Evolutionary conservation across 2,797 vertebrate species (phyloP).

Genomic region (Eulemur coronatus): DNA sequence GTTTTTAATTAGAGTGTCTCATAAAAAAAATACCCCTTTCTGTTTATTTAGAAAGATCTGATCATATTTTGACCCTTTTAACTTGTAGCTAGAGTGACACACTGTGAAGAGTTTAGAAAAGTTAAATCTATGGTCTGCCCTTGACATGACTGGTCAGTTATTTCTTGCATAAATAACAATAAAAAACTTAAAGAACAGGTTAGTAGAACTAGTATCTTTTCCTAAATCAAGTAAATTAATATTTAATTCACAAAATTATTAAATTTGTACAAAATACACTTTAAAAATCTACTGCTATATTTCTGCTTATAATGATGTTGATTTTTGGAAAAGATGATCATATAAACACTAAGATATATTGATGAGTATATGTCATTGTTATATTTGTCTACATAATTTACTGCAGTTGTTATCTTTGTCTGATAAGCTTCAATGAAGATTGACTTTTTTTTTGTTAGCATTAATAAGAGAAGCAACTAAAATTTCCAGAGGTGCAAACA

Average conservation of each 20-base stretch:
- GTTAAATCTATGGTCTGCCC: background rate
- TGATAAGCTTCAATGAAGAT: slow-evolving; percentile 30
- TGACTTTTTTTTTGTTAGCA: background rate
- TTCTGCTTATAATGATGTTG: background rate
- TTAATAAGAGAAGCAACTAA: background rate
- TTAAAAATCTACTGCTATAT: background rate
- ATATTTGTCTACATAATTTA: background rate
- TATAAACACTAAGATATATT: background rate
- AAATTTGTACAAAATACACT: background rate
- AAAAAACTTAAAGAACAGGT: background rate
- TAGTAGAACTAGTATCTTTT: background rate
- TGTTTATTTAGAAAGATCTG: slow-evolving; percentile 26
- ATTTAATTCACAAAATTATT: slow-evolving; percentile 9
- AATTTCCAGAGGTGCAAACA: background rate
- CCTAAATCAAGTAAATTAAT: background rate
- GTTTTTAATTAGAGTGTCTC: slow-evolving; percentile 51
- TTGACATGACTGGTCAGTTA: background rate
- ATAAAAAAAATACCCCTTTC: slow-evolving; percentile 31
- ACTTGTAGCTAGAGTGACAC: background rate
- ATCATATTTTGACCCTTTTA: background rate
- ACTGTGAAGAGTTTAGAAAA: background rate
- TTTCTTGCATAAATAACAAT: background rate
- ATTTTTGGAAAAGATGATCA: slow-evolving; percentile 35
- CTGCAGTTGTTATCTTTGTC: background rate
- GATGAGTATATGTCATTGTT: background rate